These are phyloP conservation scores for Tetragonula clypearis DNA, from an alignment of 1,140 invertebrate species.

Conservation along the genomic window DNA sequence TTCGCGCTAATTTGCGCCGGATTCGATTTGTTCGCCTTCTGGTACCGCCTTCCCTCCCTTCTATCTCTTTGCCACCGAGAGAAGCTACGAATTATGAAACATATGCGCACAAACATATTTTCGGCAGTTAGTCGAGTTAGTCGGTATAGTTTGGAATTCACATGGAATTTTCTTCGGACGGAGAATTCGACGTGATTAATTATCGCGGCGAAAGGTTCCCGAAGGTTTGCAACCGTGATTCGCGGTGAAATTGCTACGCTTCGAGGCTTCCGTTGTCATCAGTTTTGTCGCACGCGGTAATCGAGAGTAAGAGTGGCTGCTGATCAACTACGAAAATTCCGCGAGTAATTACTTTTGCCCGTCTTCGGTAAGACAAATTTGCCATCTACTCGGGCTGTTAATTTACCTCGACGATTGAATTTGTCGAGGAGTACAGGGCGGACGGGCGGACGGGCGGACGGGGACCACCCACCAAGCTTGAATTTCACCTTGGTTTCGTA, in stretches of 20 bases:
- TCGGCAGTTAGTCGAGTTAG: background rate
- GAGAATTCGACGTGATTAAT: background rate
- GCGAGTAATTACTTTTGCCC: background rate
- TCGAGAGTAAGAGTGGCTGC: constrained; percentile 2
- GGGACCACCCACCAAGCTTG: background rate
- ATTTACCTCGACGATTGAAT: background rate
- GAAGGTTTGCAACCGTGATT: too few relatives aligned
- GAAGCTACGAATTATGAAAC: constrained; percentile 44
- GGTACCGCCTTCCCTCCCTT: background rate
- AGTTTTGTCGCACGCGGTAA: background rate
- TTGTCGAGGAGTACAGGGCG: background rate
- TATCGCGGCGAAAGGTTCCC: too few relatives aligned
- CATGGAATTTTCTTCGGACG: background rate
- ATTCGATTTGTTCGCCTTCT: constrained; percentile 61
- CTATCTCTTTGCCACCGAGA: background rate
- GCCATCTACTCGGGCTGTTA: background rate
- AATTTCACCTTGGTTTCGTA: background rate
- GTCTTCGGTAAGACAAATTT: constrained; percentile 4
- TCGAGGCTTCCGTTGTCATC: constrained; percentile 6
- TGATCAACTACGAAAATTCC: constrained; percentile 17
- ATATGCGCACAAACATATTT: constrained; percentile 28
- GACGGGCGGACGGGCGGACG: too few relatives aligned
- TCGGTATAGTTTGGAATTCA: background rate
- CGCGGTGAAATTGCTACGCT: background rate
- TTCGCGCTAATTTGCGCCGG: constrained; percentile 71